These are phyloP conservation scores for Hedychridium roseum DNA, from an alignment of 2,888 invertebrate genomes.

Conservation along the genomic window DNA sequence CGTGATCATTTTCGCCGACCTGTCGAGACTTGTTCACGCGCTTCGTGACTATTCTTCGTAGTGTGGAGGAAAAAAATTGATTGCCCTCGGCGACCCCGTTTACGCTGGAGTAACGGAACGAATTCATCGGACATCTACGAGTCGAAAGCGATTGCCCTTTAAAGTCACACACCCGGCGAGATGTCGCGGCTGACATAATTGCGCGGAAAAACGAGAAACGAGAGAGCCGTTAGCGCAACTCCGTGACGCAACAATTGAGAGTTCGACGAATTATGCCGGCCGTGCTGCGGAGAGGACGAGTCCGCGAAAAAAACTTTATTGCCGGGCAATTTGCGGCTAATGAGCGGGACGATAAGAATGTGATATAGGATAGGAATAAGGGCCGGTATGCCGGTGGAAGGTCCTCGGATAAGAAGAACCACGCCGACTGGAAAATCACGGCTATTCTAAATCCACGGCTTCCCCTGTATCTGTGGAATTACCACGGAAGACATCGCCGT, in stretches of 20 bases:
- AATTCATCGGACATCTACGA: constrained; percentile 30
- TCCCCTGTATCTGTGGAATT: constrained; percentile 29
- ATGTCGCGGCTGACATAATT: constrained; percentile 34
- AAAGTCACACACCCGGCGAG: constrained; percentile 26
- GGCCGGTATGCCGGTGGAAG: neutral
- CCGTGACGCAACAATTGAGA: neutral
- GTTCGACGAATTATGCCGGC: neutral
- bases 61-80: no score
- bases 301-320: no score
- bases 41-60: no score
- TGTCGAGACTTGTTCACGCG: no score
- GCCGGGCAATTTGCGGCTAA: no score
- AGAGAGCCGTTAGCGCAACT: constrained; percentile 5
- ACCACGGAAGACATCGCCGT: constrained; percentile 19
- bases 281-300: neutral
- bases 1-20: no score
- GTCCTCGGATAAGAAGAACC: neutral
- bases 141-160: constrained; percentile 24
- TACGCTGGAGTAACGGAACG: constrained; percentile 19
- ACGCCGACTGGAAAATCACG: no score
- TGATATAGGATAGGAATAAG: constrained; percentile 1
- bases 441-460: no score
- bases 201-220: no score
- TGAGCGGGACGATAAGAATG: neutral
- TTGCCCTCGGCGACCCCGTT: no score